These are phyloP conservation scores for Aurelia aurita complex sp. Pacific DNA, from an alignment of 30 jellyfish, hydroid and myxozoan genomes.

Conservation along the genomic window DNA sequence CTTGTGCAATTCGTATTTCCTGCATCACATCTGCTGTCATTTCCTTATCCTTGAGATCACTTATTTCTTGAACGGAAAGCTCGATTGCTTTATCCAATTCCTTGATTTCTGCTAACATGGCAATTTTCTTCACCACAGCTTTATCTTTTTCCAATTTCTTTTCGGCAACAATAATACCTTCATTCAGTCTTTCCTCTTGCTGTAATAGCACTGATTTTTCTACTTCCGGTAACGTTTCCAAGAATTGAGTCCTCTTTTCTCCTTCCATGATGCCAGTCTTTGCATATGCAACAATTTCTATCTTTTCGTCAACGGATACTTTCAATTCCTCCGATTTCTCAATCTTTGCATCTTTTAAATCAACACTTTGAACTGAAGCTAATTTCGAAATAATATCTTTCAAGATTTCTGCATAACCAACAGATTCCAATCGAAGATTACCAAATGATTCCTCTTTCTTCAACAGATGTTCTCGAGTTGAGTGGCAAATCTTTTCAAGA, in stretches of 20 bases:
- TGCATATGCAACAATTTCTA: not conserved
- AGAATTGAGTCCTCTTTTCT: not conserved
- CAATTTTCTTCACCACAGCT: not conserved
- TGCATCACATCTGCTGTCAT: constrained; percentile 29
- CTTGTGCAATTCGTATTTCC: not conserved
- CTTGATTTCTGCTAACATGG: constrained; percentile 3
- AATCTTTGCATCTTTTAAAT: not conserved
- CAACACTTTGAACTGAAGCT: not conserved
- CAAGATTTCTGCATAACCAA: constrained; percentile 7
- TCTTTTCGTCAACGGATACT: constrained; percentile 1
- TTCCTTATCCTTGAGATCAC: constrained; percentile 13
- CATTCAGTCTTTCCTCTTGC: constrained; percentile 12
- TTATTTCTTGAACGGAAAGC: not conserved
- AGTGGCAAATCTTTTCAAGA: constrained; percentile 25
- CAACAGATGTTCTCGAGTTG: constrained; percentile 26
- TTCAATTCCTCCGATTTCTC: not conserved
- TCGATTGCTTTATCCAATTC: not conserved
- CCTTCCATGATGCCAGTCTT: not conserved
- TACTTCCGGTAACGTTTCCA: constrained; percentile 3
- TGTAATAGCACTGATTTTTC: not conserved
- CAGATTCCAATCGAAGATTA: constrained; percentile 10
- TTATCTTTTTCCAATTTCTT: constrained; percentile 5
- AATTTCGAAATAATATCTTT: constrained; percentile 13
- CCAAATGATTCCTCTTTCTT: not conserved
- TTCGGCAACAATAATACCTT: constrained; percentile 26